These are phyloP conservation scores for Cryptocephalus primarius DNA, from an alignment of 2,888 invertebrate species.

Conservation along the genomic window DNA sequence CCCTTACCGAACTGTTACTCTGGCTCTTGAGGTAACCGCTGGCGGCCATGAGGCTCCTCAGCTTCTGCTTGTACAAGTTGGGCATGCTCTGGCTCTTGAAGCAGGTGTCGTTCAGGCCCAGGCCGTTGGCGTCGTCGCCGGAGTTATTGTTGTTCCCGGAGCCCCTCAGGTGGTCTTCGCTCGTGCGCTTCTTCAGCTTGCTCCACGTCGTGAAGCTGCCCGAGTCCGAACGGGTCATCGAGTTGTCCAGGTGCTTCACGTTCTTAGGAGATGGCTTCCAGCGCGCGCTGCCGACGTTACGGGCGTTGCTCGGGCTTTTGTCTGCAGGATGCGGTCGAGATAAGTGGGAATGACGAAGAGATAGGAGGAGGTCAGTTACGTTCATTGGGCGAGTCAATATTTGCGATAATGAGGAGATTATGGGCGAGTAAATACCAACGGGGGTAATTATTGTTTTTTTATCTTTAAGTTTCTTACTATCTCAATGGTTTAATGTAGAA, in stretches of 20 bases:
- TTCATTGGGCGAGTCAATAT: no score
- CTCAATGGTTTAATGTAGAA: no score
- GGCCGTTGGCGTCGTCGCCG: constrained; percentile 44
- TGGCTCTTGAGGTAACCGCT: constrained; percentile 36
- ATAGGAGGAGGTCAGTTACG: no score
- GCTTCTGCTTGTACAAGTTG: constrained; percentile 50
- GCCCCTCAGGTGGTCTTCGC: constrained; percentile 52
- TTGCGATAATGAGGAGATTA: no score
- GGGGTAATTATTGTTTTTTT: no score
- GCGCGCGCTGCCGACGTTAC: constrained; percentile 21
- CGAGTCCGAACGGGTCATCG: constrained; percentile 82
- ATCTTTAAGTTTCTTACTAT: no score
- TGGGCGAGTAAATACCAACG: no score
- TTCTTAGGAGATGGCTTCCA: constrained; percentile 26
- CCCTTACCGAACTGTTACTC: constrained; percentile 56
- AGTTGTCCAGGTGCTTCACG: constrained; percentile 42
- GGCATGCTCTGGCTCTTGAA: constrained; percentile 70
- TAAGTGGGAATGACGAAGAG: no score
- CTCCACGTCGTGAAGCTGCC: constrained; percentile 78
- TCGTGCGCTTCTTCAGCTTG: constrained; percentile 65
- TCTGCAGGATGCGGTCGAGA: constrained; percentile 8
- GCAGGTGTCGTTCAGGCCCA: constrained; percentile 46
- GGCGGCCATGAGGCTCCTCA: constrained; percentile 14
- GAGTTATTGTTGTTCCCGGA: constrained; percentile 51
- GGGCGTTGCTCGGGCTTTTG: constrained; percentile 15